Evolutionary conservation across 2,888 invertebrate species (phyloP).

Genomic region (Ophion costatus): DNA sequence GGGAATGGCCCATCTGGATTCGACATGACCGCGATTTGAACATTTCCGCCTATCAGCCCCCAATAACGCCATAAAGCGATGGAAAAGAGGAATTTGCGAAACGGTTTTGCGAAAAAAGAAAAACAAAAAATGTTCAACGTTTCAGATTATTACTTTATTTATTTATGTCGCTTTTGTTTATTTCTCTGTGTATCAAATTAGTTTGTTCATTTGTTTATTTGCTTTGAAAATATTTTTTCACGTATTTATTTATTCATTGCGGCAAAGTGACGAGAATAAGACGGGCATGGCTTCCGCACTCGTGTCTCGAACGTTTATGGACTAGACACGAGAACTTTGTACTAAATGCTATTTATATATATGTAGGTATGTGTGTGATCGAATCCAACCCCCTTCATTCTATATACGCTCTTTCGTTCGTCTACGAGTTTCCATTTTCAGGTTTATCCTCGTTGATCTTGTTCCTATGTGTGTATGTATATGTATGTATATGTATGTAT

Average conservation of each 20-base stretch:
- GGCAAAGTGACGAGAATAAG: background rate
- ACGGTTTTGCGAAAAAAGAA: background rate
- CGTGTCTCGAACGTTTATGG: background rate
- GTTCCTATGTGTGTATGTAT: background rate
- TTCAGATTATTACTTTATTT: background rate
- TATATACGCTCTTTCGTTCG: slow-evolving; percentile 1
- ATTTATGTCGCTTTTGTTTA: background rate
- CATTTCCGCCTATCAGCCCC: background rate
- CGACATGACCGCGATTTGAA: background rate
- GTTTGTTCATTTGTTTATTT: background rate
- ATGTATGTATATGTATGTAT: too few relatives aligned
- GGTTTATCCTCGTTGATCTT: slow-evolving; percentile 26
- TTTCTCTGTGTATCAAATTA: too few relatives aligned
- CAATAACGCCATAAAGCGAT: background rate
- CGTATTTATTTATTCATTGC: background rate
- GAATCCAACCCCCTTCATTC: slow-evolving; percentile 2
- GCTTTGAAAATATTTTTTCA: background rate
- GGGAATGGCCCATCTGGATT: background rate
- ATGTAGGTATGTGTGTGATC: background rate
- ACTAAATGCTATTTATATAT: too few relatives aligned
- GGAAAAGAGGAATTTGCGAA: background rate
- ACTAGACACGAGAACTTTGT: background rate
- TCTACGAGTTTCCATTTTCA: slow-evolving; percentile 1
- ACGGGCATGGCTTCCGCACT: background rate
- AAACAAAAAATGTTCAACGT: background rate